Evolutionary conservation across 2,888 invertebrate species (phyloP), one percentile per base, ranked within the genome.

Genomic region (Carpatolechia fugitivella): DNA sequence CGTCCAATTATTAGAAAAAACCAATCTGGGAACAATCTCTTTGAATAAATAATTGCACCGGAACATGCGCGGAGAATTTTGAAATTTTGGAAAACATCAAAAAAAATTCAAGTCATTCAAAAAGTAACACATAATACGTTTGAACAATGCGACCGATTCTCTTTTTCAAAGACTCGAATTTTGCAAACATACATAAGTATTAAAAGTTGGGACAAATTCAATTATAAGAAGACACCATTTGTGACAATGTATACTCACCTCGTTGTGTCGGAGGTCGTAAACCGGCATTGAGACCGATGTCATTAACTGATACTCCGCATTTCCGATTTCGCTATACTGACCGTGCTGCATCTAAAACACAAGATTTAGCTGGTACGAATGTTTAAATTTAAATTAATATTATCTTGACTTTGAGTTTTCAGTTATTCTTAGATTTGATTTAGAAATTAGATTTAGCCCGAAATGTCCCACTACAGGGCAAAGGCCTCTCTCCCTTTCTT

Each of bases 201-300:
- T 11, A 18, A 40, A 29, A 24, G 16, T 33, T 48, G 47, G 47
- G 49, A 36, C 49, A 38, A 11, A 33, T 16, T 31, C 10, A 4
- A 48, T 10, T 1, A 46, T 10, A 44, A 11, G 14, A 29, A 11
- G 1, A 44, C 29, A 20, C 35, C n/a, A 48, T 31, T 48, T 16
- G 30, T 3, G 6, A 48, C 30, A 30, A 48, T 13, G 3, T 30
- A 29, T 63, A 72, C 95, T 92, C 92, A 96, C 96, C 92, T 95
- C 95, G 82, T 95, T 95, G 65, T 95, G 94, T 47, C 95, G 94
- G 65, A 94, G 93, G 88, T 98, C 97, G 79, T 97, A 98, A 35
- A 98, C 98, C 6, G 98, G 98, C 91, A 97, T 95, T 55, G 98
- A 96, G 13, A 98, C 96, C 6, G 98, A 97, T 11, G 97, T 98